These are phyloP conservation scores for Nomada fabriciana DNA, from an alignment of 2,888 invertebrate species.

Conservation along the genomic window DNA sequence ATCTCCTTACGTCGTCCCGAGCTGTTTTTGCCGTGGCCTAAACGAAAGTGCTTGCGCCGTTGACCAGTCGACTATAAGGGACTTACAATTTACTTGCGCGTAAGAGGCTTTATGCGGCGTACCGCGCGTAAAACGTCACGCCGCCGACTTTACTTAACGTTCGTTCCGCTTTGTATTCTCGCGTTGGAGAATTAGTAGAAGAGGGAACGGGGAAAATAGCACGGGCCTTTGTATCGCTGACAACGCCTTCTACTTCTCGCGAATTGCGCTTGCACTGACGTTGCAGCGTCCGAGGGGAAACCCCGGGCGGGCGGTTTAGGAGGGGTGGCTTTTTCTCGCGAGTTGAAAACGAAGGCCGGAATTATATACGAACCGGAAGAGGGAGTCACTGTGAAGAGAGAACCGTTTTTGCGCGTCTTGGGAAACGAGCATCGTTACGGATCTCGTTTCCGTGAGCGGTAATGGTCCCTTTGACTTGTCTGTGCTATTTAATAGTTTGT, in stretches of 20 bases:
- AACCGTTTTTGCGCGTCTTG: slow-evolving; percentile 12
- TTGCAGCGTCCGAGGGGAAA: neutral
- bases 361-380: slow-evolving; percentile 30
- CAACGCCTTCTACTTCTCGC: slow-evolving; percentile 54
- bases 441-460: neutral
- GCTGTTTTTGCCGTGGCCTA: slow-evolving; percentile 70
- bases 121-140: slow-evolving; percentile 73
- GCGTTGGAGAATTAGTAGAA: neutral
- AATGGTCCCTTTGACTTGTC: neutral
- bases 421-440: slow-evolving; percentile 23
- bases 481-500: neutral
- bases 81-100: slow-evolving; percentile 77
- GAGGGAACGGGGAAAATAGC: slow-evolving; percentile 26
- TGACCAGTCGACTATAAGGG: slow-evolving; percentile 75
- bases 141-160: slow-evolving; percentile 69
- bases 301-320: neutral
- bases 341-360: slow-evolving; percentile 23
- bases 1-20: slow-evolving; percentile 72
- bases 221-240: slow-evolving; percentile 62
- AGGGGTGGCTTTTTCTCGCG: slow-evolving; percentile 23
- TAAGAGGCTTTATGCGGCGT: slow-evolving; percentile 75
- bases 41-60: slow-evolving; percentile 75
- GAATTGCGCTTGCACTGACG: slow-evolving; percentile 29
- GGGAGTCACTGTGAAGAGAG: neutral
- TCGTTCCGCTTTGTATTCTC: slow-evolving; percentile 69